Base-by-base conservation (phyloP, 2,888 invertebrate genomes). In the Volucella inanis region DNA sequence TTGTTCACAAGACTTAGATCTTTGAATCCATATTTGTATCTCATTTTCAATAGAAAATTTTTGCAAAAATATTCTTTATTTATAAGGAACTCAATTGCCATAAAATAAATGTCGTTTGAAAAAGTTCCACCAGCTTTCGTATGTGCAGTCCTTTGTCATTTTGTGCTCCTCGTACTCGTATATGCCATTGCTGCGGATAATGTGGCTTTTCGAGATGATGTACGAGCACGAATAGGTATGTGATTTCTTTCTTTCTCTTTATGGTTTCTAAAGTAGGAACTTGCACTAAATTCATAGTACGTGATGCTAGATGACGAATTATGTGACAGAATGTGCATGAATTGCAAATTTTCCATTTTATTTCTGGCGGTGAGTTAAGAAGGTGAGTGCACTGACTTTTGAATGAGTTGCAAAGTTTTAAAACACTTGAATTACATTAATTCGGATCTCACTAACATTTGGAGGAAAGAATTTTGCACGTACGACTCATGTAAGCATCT, bases 231-330 rank as follows among this genome's bases (percentile, higher is more conserved):
- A 31, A 31, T 6, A 31, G 31, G 4, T 31, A 65, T 65, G 74
- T 22, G 64, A 64, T 55, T 65, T 15, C 11, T 18, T 52, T 52
- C 61, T 43, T 43, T 61, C 38, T n/a, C 47, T 31, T 31, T 31
- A 31, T 31, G 31, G 15, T 39, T 55, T 15, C 38, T 12, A 68
- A 65, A 65, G 64, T 41, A 49, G 45, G 31, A 31, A 31, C 31
- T 47, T 57, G 64, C 74, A 75, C 64, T 65, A 65, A 75, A 75
- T 75, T 75, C 47, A 49, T 22, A 22, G 64, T 65, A 75, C 74
- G 74, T 75, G 74, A 55, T 75, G 74, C 62, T 57, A 18, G 22
- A 75, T 65, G 74, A 65, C 74, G 74, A 65, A 64, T 68, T 68
- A 55, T 55, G 55, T 68, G 55, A 15, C 55, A 45, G 18, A 15